Evolutionary conservation across 2,888 invertebrate species (phyloP), one percentile per base, ranked within the genome.

Genomic region (Acrobasis consociella): DNA sequence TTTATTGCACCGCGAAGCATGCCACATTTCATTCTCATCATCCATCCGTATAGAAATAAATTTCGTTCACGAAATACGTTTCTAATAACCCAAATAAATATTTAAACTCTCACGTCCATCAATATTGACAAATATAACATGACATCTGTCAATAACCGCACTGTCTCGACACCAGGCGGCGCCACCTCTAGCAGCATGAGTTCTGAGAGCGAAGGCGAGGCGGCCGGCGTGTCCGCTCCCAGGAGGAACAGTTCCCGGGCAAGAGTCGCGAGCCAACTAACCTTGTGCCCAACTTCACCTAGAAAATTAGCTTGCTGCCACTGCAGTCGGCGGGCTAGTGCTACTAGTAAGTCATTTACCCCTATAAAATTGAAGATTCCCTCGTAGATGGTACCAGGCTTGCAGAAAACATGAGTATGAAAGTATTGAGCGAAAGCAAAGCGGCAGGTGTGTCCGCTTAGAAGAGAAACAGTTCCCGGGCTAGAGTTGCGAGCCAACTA

Each of bases 281-380:
- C 92, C 15, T 80, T 93, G 67, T 90, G 92, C 63, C 91, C 91
- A 65, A 76, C 89, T 38, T 87, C 90, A 42, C 92, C 92, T 58
- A 78, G 86, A 5, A 75, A 83, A 9, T 46, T 70, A 65, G 68
- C 75, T 51, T 78, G 78, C 72, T 80, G 82, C 69, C 77, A 78
- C 70, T 83, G 83, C 69, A 66, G 73, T 15, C 50, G 78, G 0
- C 70, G 77, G 16, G 49, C 78, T 49, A 69, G 75, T 66, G 62
- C 70, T 62, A 78, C 76, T 64, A 73, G 81, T 80, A 39, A 72
- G 79, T 76, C 60, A 37, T n/a, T 11, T 49, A 31, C 31, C 31
- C 8, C 5, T 7, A 31, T 22, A 2, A 22, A n/a, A 22, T 22
- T 22, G 22, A 22, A 22, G 3, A 2, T 22, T 22, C 3, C 22